A percentile compares a stretch with the other conserved stretches of the same genome.
Conservation (phyloP, 2,797 vertebrate genomes). For the Manis pentadactyla region DNA sequence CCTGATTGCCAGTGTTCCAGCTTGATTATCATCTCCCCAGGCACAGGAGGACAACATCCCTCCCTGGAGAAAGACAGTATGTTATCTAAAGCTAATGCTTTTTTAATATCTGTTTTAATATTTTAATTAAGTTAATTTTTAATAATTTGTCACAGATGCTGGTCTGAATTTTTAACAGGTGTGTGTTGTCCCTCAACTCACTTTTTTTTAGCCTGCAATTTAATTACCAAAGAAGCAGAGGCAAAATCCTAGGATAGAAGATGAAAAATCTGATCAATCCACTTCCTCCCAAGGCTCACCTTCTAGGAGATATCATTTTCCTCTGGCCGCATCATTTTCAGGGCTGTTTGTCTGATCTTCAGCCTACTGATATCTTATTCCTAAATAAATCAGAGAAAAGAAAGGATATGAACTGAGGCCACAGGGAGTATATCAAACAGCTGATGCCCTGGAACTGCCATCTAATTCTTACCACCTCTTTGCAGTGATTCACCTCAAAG, state of each 20-base stretch:
- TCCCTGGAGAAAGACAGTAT: neutral
- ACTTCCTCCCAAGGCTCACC: neutral
- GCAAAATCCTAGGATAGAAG: neutral
- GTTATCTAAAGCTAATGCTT: slow-evolving; percentile 1
- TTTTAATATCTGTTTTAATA: slow-evolving; percentile 26
- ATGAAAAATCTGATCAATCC: slow-evolving; percentile 41
- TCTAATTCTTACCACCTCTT: neutral
- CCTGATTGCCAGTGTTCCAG: neutral
- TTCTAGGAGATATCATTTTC: slow-evolving; percentile 21
- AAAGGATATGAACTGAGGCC: neutral
- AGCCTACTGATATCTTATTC: neutral
- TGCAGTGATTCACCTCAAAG: slow-evolving; percentile 55
- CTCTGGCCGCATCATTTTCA: slow-evolving; percentile 1
- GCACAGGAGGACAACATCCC: neutral
- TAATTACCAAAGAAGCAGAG: slow-evolving; percentile 41
- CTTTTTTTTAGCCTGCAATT: neutral
- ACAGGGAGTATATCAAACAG: neutral
- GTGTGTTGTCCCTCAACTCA: too few species aligned
- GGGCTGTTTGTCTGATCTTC: slow-evolving; percentile 35
- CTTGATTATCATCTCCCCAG: neutral
- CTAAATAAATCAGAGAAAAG: neutral
- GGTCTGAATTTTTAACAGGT: neutral
- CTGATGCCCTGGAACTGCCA: neutral
- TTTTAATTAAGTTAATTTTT: slow-evolving; percentile 32
- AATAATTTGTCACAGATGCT: neutral